Conservation (phyloP, 2,888 invertebrate species). For the Alsophila aescularia region DNA sequence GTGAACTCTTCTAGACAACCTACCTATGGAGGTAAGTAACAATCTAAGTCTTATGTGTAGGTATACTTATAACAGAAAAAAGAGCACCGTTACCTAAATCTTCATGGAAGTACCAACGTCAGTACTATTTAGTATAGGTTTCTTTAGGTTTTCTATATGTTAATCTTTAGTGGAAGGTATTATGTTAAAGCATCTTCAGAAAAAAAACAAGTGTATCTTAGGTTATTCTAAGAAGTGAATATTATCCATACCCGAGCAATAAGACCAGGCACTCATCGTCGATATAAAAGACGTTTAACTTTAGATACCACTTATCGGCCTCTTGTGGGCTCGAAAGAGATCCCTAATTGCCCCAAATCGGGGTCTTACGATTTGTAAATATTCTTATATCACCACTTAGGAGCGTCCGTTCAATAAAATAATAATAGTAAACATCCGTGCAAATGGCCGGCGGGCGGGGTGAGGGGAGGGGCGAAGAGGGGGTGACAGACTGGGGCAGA, state of each 20-base stretch:
- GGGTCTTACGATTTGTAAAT: conserved; percentile 71
- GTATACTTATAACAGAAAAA: no score
- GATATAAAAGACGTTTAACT: conserved; percentile 37
- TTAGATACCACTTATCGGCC: conserved; percentile 36
- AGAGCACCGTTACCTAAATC: no score
- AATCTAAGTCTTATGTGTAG: no score
- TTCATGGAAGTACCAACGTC: no score
- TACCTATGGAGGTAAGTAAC: no score
- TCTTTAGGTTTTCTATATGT: no score
- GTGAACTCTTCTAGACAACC: no score
- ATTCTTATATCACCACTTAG: conserved; percentile 78
- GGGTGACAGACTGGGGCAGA: conserved; percentile 48
- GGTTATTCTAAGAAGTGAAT: no score
- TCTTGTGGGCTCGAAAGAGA: conserved; percentile 40
- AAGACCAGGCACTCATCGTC: neutral
- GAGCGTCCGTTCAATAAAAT: conserved; percentile 82
- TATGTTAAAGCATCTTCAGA: no score
- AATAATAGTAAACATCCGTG: conserved; percentile 84
- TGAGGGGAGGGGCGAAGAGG: conserved; percentile 43
- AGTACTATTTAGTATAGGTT: no score
- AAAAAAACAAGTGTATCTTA: neutral
- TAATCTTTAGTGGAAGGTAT: no score
- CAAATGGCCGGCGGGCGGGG: conserved; percentile 80
- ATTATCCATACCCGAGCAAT: no score
- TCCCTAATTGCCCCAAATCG: conserved; percentile 61